Base-by-base conservation (phyloP, 2,888 invertebrate genomes). In the Macrosiphum euphorbiae region DNA sequence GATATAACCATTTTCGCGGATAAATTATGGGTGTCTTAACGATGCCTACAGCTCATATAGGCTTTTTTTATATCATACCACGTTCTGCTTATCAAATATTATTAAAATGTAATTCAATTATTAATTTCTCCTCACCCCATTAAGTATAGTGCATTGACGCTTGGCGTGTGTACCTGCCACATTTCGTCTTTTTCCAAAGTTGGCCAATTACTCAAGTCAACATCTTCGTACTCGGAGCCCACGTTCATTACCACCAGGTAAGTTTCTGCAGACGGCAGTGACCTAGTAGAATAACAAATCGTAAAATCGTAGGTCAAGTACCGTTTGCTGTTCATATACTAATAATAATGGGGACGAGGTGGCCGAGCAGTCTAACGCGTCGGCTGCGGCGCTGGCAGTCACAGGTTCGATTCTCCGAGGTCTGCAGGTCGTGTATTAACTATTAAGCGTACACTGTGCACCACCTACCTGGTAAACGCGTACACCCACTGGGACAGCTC, bases 221-320 rank as follows among this genome's bases (percentile, higher is more conserved):
- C 96, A 5, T 95, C 95, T 95, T 97, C 96, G 0, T 96, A 95
- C n/a, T 95, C 95, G 28, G 96, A 95, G 88, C 96, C 97, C 78
- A 97, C 96, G 96, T 97, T 97, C n/a, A 97, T 96, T 0, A 97
- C 95, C 7, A 97, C 96, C 58, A 95, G 95, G 94, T 95, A 94
- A 0, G 95, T 94, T 92, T 85, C 85, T 94, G 78, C 8, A 92
- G 90, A 90, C 94, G 94, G 90, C 26, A 94, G 87, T 52, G 88
- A 92, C 44, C 93, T 88, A 10, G 16, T 35, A 16, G 0, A 67
- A 67, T 67, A 26, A 67, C 26, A 26, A 92, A 89, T 84, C 35
- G 10, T n/a, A 10, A 84, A 58, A 35, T 35, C 16, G 0, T 16
- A 67, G 67, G 35, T 67, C 7, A 67, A 67, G 16, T 67, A 35